Conservation (phyloP, 2,797 vertebrate genomes). For the Clarias platycephalus region DNA sequence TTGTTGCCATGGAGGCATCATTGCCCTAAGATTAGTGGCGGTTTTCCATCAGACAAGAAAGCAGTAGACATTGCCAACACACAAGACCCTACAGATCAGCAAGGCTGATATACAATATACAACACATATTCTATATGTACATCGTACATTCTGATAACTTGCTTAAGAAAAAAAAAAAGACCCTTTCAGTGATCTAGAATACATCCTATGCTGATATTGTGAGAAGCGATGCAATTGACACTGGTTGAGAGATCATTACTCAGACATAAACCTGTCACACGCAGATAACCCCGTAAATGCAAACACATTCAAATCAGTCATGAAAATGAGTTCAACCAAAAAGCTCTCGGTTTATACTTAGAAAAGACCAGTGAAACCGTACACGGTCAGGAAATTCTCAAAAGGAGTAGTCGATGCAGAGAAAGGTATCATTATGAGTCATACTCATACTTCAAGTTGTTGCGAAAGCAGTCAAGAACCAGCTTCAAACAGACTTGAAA, state of each 20-base stretch:
- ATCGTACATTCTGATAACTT: not conserved
- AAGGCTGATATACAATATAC: constrained; percentile 7
- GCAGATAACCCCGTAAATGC: not conserved
- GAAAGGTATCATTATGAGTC: constrained; percentile 57
- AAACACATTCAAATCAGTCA: constrained; percentile 11
- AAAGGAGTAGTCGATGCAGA: constrained; percentile 39
- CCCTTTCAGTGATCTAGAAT: not conserved
- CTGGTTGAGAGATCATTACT: constrained; percentile 39
- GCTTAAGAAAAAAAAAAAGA: not conserved
- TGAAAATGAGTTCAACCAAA: not conserved
- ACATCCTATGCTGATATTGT: not conserved
- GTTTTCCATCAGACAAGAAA: constrained; percentile 46
- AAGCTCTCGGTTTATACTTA: constrained; percentile 15
- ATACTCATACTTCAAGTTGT: constrained; percentile 47
- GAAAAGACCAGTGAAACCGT: constrained; percentile 36
- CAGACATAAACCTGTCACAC: constrained; percentile 24
- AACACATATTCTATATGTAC: not conserved
- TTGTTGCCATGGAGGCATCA: constrained; percentile 57
- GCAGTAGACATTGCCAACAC: constrained; percentile 31
- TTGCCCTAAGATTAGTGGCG: constrained; percentile 54
- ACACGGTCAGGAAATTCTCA: constrained; percentile 24
- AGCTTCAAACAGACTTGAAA: constrained; percentile 67
- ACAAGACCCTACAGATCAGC: constrained; percentile 26
- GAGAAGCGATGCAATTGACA: not conserved
- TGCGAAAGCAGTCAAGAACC: constrained; percentile 46